A percentile compares a stretch with the other conserved stretches of the same genome.
phyloP scores from a whole-genome alignment of 2,888 invertebrate genomes.

The Eristalis intricaria region DNA sequence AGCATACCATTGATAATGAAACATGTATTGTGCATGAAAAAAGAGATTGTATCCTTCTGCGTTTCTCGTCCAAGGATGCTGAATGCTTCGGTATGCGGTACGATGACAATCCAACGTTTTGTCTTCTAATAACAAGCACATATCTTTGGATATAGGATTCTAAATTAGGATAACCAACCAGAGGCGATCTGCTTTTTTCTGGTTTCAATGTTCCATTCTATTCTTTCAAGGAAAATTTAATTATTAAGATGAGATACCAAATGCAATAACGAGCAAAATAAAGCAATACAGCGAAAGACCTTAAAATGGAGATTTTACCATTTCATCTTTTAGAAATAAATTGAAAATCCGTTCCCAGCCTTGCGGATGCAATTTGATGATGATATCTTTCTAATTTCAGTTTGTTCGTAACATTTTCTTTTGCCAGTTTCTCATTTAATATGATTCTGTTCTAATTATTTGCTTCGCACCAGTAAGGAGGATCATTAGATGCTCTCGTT shows the following conservation, averaged over 20 bases:
- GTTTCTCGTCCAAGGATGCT: slow-evolving; percentile 1
- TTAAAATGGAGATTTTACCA: slow-evolving; percentile 1
- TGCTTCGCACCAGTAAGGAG: background rate
- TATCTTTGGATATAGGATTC: background rate
- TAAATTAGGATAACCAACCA: slow-evolving; percentile 1
- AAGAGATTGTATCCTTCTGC: background rate
- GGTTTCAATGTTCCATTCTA: background rate
- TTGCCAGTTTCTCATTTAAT: slow-evolving; percentile 33
- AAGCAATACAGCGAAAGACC: background rate
- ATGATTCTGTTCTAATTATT: background rate
- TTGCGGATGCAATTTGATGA: background rate
- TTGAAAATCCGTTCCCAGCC: background rate
- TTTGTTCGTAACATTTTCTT: background rate
- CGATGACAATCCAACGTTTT: background rate
- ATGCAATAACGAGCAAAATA: slow-evolving; percentile 4
- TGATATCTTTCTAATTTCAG: slow-evolving; percentile 3
- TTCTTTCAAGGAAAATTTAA: slow-evolving; percentile 1
- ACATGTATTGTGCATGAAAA: background rate
- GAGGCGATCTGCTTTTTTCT: background rate
- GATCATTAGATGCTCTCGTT: background rate
- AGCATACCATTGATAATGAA: background rate
- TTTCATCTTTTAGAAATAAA: background rate
- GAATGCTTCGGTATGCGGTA: background rate
- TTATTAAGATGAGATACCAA: slow-evolving; percentile 9
- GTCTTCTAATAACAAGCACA: background rate